A percentile compares a stretch with the other conserved stretches of the same genome.
These are phyloP conservation scores for Meiosimyza decipiens DNA, from an alignment of 2,888 invertebrate species.

Conservation along the genomic window DNA sequence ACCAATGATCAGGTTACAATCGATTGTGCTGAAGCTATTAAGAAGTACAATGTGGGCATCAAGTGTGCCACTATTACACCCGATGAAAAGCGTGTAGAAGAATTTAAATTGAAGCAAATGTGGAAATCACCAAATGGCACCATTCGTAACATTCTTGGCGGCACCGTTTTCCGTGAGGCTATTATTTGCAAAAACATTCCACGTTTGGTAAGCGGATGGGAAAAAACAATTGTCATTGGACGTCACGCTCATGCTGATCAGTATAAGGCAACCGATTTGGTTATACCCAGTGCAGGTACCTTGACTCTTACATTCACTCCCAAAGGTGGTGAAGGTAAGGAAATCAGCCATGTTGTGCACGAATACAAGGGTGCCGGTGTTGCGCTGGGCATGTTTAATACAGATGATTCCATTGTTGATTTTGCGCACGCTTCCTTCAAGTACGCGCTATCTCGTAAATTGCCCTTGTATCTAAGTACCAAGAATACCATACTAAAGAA, in stretches of 20 bases:
- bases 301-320: constrained; percentile 87
- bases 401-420: constrained; percentile 90
- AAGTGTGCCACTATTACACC: constrained; percentile 99
- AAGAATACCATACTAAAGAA: constrained; percentile 97
- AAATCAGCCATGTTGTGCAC: constrained; percentile 81
- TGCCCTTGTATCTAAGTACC: constrained; percentile 94
- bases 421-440: constrained; percentile 97
- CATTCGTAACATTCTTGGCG: constrained; percentile 87
- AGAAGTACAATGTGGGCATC: constrained; percentile 97
- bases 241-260: constrained; percentile 99
- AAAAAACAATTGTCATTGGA: constrained; percentile 96
- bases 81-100: constrained; percentile 94
- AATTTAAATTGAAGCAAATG: constrained; percentile 88
- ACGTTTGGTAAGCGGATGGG: constrained; percentile 93
- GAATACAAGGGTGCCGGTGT: constrained; percentile 90
- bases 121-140: constrained; percentile 93
- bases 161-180: constrained; percentile 80
- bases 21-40: constrained; percentile 96
- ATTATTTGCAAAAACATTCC: constrained; percentile 95
- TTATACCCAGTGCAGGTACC: constrained; percentile 91
- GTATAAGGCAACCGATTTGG: constrained; percentile 96
- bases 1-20: constrained; percentile 96
- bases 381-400: constrained; percentile 96
- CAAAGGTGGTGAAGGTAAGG: constrained; percentile 67
- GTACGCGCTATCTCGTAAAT: constrained; percentile 84